Evolutionary conservation across 2,888 invertebrate genomes (phyloP), one percentile per base, ranked within the genome.

Genomic region (Tinea semifulvella): DNA sequence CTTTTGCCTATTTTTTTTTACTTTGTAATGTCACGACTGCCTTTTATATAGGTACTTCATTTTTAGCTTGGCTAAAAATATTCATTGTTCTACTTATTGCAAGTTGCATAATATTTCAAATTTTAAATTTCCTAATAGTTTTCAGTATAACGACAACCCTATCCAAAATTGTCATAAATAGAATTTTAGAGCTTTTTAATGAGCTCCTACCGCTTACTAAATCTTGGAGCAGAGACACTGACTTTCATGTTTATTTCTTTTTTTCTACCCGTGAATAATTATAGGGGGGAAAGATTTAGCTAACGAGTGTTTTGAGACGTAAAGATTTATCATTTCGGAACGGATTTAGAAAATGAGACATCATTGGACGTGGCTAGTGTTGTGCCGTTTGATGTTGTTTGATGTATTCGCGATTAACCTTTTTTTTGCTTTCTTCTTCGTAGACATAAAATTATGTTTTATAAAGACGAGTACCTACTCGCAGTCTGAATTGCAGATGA

Each of bases 311-410:
- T 40, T 8, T 40, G 40, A 20, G 22, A 2, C 22, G 18, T 22
- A 40, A n/a, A 40, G 73, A 79, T 79, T 76, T 79, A 77, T 79
- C 74, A 73, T 71, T 72, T 72, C 71, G 68, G 65, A 48, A 43
- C 74, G 65, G 69, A 79, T 77, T 76, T 79, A 76, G 77, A 77
- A 75, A 77, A 69, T 77, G 77, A 77, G 77, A 75, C 77, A 75
- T 76, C 76, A 74, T 57, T 65, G 60, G 47, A 48, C 28, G 26
- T 42, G 42, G 40, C 44, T 51, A 47, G 48, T 51, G 35, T 47
- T 44, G 44, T 13, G 42, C 43, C 31, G 27, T 27, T 44, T 46
- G 18, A 18, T 43, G 39, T 45, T 22, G 36, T 36, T 26, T 14
- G 22, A 13, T 13, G 31, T n/a, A 27, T 4, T 27, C n/a, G 27